Evolutionary conservation across 2,113 vertebrate species (phyloP).

Genomic region (Myotis davidii): DNA sequence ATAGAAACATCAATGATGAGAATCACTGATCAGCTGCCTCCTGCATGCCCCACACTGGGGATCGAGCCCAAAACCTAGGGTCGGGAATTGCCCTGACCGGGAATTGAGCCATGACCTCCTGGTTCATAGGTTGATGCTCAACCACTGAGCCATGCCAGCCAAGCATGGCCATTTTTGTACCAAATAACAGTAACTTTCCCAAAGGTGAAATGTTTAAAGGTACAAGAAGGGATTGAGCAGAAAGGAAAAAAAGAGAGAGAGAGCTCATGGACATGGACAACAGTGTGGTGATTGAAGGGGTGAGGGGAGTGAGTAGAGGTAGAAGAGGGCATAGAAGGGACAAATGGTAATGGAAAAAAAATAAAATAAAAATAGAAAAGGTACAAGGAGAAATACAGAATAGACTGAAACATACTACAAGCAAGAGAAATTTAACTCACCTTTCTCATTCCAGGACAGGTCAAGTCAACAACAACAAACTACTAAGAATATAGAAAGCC

Average conservation of each 20-base stretch:
- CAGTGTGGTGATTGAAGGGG: neutral
- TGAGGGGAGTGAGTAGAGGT: neutral
- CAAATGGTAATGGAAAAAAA: neutral
- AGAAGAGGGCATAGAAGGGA: neutral
- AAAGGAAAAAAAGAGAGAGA: neutral
- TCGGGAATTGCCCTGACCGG: too few species aligned
- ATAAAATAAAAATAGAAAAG: neutral
- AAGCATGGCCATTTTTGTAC: neutral
- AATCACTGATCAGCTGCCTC: too few species aligned
- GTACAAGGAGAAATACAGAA: neutral
- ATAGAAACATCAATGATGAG: too few species aligned
- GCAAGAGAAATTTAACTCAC: constrained; percentile 29
- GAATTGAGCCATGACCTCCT: too few species aligned
- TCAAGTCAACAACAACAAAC: neutral
- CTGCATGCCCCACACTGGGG: too few species aligned
- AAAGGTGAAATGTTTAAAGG: constrained; percentile 17
- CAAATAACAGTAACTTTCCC: constrained; percentile 29
- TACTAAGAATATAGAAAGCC: constrained; percentile 29
- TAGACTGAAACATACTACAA: constrained; percentile 39
- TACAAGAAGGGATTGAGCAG: neutral
- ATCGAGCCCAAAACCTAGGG: too few species aligned
- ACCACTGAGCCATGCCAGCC: too few species aligned
- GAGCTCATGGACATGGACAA: neutral
- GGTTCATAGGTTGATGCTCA: too few species aligned
- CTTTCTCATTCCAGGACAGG: constrained; percentile 31